Evolutionary conservation across 2,888 invertebrate species (phyloP).

Genomic region (Limnephilus lunatus): DNA sequence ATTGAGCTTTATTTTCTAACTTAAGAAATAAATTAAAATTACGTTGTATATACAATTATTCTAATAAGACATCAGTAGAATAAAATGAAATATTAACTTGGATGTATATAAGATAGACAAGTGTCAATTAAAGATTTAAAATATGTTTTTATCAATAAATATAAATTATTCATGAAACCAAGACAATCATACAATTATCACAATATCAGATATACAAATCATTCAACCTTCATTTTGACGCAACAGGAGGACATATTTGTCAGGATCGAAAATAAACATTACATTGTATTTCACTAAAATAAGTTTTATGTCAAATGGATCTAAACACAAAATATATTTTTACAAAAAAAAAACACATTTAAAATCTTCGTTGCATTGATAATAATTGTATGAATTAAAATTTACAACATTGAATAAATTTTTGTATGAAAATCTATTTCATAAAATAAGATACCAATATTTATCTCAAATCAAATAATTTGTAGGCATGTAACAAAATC

Average conservation of each 20-base stretch:
- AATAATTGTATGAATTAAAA: constrained; percentile 20
- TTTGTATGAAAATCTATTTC: constrained; percentile 21
- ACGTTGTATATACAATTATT: constrained; percentile 43
- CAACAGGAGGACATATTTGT: constrained; percentile 39
- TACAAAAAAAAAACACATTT: constrained; percentile 2
- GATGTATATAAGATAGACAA: constrained; percentile 49
- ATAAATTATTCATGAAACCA: constrained; percentile 59
- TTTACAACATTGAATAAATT: neutral
- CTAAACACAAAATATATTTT: neutral
- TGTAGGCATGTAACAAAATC: neutral
- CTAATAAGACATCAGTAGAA: constrained; percentile 42
- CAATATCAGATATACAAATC: constrained; percentile 54
- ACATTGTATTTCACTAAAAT: constrained; percentile 22
- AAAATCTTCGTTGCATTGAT: constrained; percentile 13
- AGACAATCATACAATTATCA: constrained; percentile 59
- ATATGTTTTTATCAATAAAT: constrained; percentile 53
- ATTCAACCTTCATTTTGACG: constrained; percentile 58
- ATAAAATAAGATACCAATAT: neutral
- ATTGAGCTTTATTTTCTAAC: constrained; percentile 35
- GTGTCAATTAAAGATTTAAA: constrained; percentile 48
- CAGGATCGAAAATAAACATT: constrained; percentile 7
- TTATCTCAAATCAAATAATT: neutral
- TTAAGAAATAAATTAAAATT: constrained; percentile 44
- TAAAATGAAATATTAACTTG: constrained; percentile 50
- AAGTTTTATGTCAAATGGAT: constrained; percentile 15